Evolutionary conservation across 2,113 vertebrate genomes (phyloP).

Genomic region (Notothenia rossii): DNA sequence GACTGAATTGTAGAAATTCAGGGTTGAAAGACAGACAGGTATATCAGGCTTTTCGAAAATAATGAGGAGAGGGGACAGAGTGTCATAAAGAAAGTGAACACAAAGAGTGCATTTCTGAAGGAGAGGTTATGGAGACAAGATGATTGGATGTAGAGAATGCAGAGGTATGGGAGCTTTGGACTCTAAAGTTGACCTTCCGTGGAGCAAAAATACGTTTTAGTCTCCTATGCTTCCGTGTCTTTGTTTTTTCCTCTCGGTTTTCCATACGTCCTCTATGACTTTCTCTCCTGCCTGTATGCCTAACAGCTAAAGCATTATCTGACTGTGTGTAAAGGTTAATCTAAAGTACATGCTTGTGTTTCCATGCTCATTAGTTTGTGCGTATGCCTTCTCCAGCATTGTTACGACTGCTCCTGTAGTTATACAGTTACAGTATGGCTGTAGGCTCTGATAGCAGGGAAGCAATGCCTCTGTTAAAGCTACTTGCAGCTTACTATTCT

Average conservation of each 20-base stretch:
- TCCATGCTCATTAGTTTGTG: slow-evolving; percentile 24
- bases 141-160: slow-evolving; percentile 54
- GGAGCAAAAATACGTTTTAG: neutral
- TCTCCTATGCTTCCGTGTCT: slow-evolving; percentile 4
- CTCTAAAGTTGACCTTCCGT: slow-evolving; percentile 48
- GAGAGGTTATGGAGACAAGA: slow-evolving; percentile 2
- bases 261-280: slow-evolving; percentile 33
- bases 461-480: slow-evolving; percentile 53
- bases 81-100: slow-evolving; percentile 1
- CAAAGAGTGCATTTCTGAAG: slow-evolving; percentile 5
- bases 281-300: neutral
- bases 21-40: slow-evolving; percentile 22
- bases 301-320: neutral
- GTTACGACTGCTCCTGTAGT: slow-evolving; percentile 25
- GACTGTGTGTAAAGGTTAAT: neutral
- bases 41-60: slow-evolving; percentile 31
- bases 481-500: slow-evolving; percentile 64
- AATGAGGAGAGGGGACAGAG: slow-evolving; percentile 29
- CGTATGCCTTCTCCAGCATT: slow-evolving; percentile 1
- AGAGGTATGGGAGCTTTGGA: slow-evolving; percentile 13
- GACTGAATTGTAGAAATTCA: neutral
- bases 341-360: slow-evolving; percentile 1
- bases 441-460: slow-evolving; percentile 38
- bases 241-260: slow-evolving; percentile 2
- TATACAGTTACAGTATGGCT: slow-evolving; percentile 52